phyloP scores from a whole-genome alignment of 2,797 vertebrate genomes.

The Simalia tracyae region DNA sequence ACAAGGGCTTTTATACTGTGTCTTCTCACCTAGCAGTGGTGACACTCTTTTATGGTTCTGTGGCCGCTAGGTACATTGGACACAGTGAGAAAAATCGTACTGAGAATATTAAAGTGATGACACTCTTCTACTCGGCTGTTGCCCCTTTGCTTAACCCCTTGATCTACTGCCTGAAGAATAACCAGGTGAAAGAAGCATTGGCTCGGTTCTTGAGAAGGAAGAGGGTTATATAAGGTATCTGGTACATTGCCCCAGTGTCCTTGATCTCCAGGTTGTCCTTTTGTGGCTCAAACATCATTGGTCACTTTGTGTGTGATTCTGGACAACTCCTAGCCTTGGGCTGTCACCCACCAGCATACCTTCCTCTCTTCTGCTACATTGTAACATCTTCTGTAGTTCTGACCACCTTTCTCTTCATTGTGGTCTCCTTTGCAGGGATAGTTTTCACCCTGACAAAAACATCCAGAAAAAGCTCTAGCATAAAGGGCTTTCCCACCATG shows the following conservation, averaged over 20 bases:
- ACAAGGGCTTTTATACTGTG: slow-evolving; percentile 59
- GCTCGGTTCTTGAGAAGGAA: background rate
- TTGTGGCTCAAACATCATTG: slow-evolving; percentile 28
- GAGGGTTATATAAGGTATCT: background rate
- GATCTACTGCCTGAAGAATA: slow-evolving; percentile 65
- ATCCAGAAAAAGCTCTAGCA: slow-evolving; percentile 31
- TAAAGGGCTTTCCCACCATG: slow-evolving; percentile 59
- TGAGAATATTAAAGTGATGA: slow-evolving; percentile 57
- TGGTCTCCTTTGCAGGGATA: slow-evolving; percentile 47
- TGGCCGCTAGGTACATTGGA: slow-evolving; percentile 63
- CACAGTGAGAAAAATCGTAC: slow-evolving; percentile 46
- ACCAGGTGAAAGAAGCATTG: slow-evolving; percentile 58
- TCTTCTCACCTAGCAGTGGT: slow-evolving; percentile 61
- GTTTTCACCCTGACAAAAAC: slow-evolving; percentile 53
- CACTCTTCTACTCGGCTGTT: slow-evolving; percentile 57
- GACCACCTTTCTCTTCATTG: slow-evolving; percentile 49
- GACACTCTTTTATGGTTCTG: slow-evolving; percentile 61
- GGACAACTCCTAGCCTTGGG: slow-evolving; percentile 58
- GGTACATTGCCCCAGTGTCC: slow-evolving; percentile 42
- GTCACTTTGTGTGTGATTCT: slow-evolving; percentile 56
- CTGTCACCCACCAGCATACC: slow-evolving; percentile 52
- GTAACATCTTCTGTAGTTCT: slow-evolving; percentile 44
- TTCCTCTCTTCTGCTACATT: slow-evolving; percentile 45
- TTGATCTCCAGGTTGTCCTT: slow-evolving; percentile 58
- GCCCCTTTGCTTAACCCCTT: slow-evolving; percentile 63